Conservation (phyloP, 2,888 invertebrate genomes). For the Xestia c-nigrum region DNA sequence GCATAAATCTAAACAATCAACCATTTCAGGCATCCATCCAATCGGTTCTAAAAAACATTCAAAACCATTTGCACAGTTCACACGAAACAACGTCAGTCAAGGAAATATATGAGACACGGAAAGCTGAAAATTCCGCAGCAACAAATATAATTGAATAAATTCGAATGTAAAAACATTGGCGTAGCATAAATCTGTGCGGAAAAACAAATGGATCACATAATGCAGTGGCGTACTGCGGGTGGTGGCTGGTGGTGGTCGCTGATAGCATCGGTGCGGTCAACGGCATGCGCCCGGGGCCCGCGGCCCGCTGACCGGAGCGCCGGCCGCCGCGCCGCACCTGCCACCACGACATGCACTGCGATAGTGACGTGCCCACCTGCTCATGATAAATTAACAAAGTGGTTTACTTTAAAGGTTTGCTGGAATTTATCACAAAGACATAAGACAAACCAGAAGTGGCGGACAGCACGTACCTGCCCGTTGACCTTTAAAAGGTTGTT, state of each 20-base stretch:
- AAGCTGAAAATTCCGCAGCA: slow-evolving; percentile 54
- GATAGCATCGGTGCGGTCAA: slow-evolving; percentile 72
- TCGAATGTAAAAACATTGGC: slow-evolving; percentile 65
- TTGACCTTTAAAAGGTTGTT: background rate
- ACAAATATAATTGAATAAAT: slow-evolving; percentile 66
- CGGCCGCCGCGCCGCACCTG: slow-evolving; percentile 44
- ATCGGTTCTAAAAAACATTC: slow-evolving; percentile 31
- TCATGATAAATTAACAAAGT: background rate
- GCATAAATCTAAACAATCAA: slow-evolving; percentile 45
- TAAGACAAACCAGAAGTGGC: background rate
- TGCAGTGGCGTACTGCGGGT: slow-evolving; percentile 66
- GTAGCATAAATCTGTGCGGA: slow-evolving; percentile 73
- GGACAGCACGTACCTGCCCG: background rate
- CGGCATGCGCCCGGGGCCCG: slow-evolving; percentile 51
- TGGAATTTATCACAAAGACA: background rate
- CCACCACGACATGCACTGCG: slow-evolving; percentile 32
- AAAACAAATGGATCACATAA: slow-evolving; percentile 74
- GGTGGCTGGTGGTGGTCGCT: slow-evolving; percentile 33
- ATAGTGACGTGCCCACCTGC: slow-evolving; percentile 47
- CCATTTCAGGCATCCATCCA: slow-evolving; percentile 23
- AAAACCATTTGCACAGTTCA: slow-evolving; percentile 47
- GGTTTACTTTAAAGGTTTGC: slow-evolving; percentile 5
- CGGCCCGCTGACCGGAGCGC: slow-evolving; percentile 50
- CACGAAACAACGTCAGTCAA: slow-evolving; percentile 57
- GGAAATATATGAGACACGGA: slow-evolving; percentile 59